phyloP scores from a whole-genome alignment of 2,888 invertebrate species.

The Idaea aversata region DNA sequence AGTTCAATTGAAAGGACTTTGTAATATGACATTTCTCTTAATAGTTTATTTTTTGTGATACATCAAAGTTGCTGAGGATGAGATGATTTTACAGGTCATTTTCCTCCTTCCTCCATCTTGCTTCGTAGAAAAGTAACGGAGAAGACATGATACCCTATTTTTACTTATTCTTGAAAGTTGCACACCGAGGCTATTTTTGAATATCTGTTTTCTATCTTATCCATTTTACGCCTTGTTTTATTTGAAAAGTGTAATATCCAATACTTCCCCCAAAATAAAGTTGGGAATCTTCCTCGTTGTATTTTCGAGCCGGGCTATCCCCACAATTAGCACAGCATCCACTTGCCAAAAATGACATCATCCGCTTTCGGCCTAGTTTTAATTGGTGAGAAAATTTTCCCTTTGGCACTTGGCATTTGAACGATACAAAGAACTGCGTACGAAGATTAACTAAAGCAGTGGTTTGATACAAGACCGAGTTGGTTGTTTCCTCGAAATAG shows the following conservation, averaged over 20 bases:
- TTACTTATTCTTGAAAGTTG: conserved; percentile 6
- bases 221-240: neutral
- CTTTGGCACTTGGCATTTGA: conserved; percentile 35
- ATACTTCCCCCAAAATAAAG: conserved; percentile 2
- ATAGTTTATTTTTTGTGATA: neutral
- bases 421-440: conserved; percentile 24
- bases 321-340: conserved; percentile 29
- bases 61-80: neutral
- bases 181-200: conserved; percentile 7
- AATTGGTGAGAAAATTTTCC: conserved; percentile 35
- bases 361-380: conserved; percentile 21
- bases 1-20: conserved; percentile 32
- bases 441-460: conserved; percentile 23
- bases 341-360: conserved; percentile 33
- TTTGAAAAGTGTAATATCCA: neutral
- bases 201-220: conserved; percentile 2
- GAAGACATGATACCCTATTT: neutral
- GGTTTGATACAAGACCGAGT: conserved; percentile 36
- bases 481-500: conserved; percentile 57
- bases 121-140: neutral
- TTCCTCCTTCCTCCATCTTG: conserved; percentile 6
- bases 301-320: conserved; percentile 36
- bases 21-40: conserved; percentile 26
- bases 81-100: neutral
- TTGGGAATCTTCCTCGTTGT: conserved; percentile 4